These are phyloP conservation scores for Anguilla obscura DNA, from an alignment of 2,797 vertebrate genomes.

Conservation along the genomic window DNA sequence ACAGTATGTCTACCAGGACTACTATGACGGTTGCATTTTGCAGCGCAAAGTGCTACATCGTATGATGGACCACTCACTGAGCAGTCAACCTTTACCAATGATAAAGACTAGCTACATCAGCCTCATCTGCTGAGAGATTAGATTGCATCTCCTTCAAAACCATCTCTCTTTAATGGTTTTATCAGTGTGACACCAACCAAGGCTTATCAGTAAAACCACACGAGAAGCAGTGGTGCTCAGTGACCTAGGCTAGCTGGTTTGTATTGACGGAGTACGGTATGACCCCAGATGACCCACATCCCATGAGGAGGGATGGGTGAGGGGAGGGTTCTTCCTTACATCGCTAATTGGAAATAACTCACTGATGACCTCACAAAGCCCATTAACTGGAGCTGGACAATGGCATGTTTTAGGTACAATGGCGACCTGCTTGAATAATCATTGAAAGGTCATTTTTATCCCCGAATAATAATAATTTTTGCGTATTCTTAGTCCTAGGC, in stretches of 20 bases:
- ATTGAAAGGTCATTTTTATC: neutral
- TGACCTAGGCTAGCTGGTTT: neutral
- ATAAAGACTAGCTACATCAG: neutral
- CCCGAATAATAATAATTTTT: neutral
- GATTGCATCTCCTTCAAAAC: neutral
- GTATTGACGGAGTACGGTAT: neutral
- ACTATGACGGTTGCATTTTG: constrained; percentile 34
- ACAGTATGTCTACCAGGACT: neutral
- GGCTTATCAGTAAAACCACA: neutral
- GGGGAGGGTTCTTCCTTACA: neutral
- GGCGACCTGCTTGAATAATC: neutral
- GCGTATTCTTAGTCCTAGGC: neutral
- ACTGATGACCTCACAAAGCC: neutral
- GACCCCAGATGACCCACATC: neutral
- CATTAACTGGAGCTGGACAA: neutral
- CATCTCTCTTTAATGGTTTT: neutral
- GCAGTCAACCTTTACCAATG: neutral
- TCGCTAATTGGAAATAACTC: neutral
- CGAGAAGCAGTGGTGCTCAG: neutral
- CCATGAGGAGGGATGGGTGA: neutral
- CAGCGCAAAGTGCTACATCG: constrained; percentile 56
- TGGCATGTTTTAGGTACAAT: neutral
- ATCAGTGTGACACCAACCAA: neutral
- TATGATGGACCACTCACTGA: constrained; percentile 43
- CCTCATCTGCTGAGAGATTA: neutral